Conservation (phyloP, 1,140 invertebrate species). For the Spodoptera litura region DNA sequence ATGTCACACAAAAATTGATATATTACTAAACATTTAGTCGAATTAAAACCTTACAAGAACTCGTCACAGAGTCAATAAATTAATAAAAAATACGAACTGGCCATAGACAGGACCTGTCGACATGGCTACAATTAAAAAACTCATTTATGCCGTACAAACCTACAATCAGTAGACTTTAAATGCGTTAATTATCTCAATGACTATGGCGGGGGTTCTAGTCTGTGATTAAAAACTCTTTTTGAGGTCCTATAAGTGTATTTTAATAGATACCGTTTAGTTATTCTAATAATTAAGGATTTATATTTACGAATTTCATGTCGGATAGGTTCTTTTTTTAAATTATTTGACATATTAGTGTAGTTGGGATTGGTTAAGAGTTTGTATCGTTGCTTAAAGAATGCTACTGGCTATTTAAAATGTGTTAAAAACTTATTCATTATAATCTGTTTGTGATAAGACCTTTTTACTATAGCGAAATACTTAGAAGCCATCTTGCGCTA, state of each 20-base stretch:
- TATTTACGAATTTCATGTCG: background rate
- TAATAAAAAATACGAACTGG: constrained; percentile 1
- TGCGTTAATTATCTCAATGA: constrained; percentile 59
- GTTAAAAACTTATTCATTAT: no score
- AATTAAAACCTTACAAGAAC: no score
- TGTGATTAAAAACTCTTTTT: constrained; percentile 4
- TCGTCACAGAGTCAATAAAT: background rate
- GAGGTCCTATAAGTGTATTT: background rate
- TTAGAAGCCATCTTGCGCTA: background rate
- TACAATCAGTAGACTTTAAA: constrained; percentile 47
- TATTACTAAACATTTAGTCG: no score
- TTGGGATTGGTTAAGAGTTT: no score
- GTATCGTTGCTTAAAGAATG: no score
- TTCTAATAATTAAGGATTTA: background rate
- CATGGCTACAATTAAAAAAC: constrained; percentile 71
- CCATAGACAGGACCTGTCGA: constrained; percentile 51
- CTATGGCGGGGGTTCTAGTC: constrained; percentile 9
- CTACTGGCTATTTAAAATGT: no score
- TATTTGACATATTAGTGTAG: no score
- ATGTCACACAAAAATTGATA: no score
- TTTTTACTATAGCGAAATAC: no score
- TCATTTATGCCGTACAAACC: constrained; percentile 53
- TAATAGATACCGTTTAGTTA: background rate
- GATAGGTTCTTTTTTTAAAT: no score
- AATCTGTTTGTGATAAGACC: no score